Percentiles rank a stretch among this genome's conserved stretches.
Evolutionary conservation across 2,113 vertebrate species (phyloP).

Genomic region (Suricata suricatta): DNA sequence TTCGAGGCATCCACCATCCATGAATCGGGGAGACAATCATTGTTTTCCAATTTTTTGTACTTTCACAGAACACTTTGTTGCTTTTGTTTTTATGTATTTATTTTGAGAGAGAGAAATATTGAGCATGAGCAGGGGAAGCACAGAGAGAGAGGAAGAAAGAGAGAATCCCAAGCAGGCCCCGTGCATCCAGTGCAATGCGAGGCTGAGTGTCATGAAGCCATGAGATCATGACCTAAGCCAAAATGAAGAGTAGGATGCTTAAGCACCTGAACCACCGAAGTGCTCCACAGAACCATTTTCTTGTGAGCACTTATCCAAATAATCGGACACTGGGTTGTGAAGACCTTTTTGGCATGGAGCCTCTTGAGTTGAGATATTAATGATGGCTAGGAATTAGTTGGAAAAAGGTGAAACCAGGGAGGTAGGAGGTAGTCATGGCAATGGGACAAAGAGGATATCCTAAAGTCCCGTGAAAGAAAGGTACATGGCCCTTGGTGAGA

Average conservation of each 20-base stretch:
- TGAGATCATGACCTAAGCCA: too few relatives aligned
- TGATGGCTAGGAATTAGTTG: background rate
- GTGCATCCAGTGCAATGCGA: too few relatives aligned
- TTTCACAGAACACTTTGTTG: background rate
- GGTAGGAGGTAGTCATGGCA: background rate
- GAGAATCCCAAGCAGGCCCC: too few relatives aligned
- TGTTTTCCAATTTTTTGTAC: background rate
- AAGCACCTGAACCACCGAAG: too few relatives aligned
- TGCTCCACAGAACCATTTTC: too few relatives aligned
- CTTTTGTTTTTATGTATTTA: too few relatives aligned
- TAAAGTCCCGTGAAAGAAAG: background rate
- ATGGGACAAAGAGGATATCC: background rate
- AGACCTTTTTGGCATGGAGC: background rate
- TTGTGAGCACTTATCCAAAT: background rate
- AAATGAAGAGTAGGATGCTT: too few relatives aligned
- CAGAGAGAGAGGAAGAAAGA: too few relatives aligned
- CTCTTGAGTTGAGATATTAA: background rate
- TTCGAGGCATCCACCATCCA: accelerated
- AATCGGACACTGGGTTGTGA: background rate
- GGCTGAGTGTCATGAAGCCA: too few relatives aligned
- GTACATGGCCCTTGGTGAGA: accelerated
- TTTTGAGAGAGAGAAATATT: too few relatives aligned
- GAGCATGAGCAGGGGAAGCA: too few relatives aligned
- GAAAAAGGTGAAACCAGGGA: background rate
- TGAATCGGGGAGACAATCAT: background rate